Evolutionary conservation across 1,140 invertebrate species (phyloP).

Genomic region (Chelonus insularis): DNA sequence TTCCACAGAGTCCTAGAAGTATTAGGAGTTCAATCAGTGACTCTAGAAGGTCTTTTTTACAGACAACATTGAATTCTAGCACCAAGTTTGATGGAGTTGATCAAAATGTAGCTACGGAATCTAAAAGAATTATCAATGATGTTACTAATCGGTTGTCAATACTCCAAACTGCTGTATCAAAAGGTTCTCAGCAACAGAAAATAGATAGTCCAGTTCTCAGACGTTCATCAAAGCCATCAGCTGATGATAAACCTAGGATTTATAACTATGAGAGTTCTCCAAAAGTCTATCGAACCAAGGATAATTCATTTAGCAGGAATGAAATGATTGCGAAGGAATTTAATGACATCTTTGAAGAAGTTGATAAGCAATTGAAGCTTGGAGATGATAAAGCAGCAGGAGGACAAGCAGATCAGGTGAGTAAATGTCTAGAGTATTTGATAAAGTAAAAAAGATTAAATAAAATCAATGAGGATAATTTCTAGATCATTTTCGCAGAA

Average conservation of each 20-base stretch:
- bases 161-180: conserved; percentile 10
- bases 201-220: background rate
- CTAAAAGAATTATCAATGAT: conserved; percentile 19
- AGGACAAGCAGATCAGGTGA: conserved; percentile 16
- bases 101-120: background rate
- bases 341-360: conserved; percentile 49
- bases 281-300: conserved; percentile 11
- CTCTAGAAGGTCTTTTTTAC: conserved; percentile 35
- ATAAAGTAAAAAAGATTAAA: no score
- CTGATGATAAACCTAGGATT: background rate
- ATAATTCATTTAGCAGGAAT: background rate
- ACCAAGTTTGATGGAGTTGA: background rate
- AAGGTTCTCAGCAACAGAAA: background rate
- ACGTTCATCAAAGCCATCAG: background rate
- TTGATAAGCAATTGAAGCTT: conserved; percentile 47
- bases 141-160: conserved; percentile 20
- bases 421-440: no score
- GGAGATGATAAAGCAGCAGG: no score
- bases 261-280: conserved; percentile 15
- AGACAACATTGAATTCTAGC: conserved; percentile 21
- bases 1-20: conserved; percentile 1
- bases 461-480: no score
- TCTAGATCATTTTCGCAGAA: no score
- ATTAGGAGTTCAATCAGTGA: conserved; percentile 12
- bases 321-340: conserved; percentile 44